A percentile compares a stretch with the other conserved stretches of the same genome.
These are phyloP conservation scores for Lasioglossum villosulum DNA, from an alignment of 2,888 invertebrate species.

Conservation along the genomic window DNA sequence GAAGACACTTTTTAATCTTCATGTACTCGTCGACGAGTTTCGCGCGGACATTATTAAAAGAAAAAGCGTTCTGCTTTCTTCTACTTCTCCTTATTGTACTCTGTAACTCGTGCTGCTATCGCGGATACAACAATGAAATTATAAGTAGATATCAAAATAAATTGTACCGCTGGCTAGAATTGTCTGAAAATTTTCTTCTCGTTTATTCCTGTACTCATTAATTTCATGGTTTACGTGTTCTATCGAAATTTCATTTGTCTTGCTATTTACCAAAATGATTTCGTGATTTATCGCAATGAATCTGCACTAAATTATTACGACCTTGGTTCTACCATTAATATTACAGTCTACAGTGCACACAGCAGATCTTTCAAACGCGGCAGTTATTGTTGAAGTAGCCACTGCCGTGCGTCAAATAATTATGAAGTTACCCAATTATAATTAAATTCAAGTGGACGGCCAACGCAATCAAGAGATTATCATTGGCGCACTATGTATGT, in stretches of 20 bases:
- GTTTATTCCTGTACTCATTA: background rate
- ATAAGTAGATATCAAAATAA: background rate
- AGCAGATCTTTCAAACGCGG: background rate
- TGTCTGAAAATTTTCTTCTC: background rate
- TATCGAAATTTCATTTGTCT: background rate
- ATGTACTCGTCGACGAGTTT: slow-evolving; percentile 42
- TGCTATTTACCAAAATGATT: background rate
- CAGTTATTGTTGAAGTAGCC: background rate
- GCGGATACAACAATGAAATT: background rate
- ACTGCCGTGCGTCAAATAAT: background rate
- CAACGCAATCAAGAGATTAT: background rate
- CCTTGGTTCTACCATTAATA: background rate
- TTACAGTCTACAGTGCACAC: background rate
- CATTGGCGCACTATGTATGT: background rate
- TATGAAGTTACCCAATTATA: background rate
- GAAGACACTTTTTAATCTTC: slow-evolving; percentile 56
- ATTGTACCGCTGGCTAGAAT: background rate
- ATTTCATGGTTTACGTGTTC: background rate
- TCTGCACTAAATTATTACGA: background rate
- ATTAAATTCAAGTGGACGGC: background rate
- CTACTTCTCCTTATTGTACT: background rate
- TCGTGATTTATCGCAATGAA: background rate
- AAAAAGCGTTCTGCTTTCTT: slow-evolving; percentile 6
- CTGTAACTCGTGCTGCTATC: background rate
- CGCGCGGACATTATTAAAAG: slow-evolving; percentile 41